Conservation (phyloP, 1,140 invertebrate genomes). For the Bombus terrestris region DNA sequence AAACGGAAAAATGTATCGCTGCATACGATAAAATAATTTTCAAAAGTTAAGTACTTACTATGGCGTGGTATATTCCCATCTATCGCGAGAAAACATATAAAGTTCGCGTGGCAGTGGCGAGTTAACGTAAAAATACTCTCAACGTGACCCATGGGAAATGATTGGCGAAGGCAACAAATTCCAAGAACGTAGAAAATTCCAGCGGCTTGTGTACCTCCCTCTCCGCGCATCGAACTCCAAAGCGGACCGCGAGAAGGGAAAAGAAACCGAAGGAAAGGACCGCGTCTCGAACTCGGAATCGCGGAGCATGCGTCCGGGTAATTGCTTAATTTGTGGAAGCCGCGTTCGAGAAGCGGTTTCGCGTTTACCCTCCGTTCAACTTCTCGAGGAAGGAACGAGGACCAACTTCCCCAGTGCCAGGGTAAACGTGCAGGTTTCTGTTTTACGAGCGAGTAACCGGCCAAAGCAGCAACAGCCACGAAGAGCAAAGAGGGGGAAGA, state of each 20-base stretch:
- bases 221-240: conserved; percentile 18
- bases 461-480: neutral
- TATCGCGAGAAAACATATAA: too few species aligned
- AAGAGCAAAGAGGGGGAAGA: neutral
- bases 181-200: conserved; percentile 12
- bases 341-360: conserved; percentile 24
- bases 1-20: neutral
- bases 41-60: too few species aligned
- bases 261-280: conserved; percentile 33
- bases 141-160: neutral
- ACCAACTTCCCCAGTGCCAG: conserved; percentile 29
- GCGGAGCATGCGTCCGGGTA: conserved; percentile 74
- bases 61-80: too few species aligned
- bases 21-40: too few species aligned
- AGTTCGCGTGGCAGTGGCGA: too few species aligned
- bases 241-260: neutral
- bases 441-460: conserved; percentile 62
- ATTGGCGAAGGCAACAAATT: neutral
- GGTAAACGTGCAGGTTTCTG: conserved; percentile 52
- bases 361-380: conserved; percentile 31
- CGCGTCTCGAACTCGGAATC: conserved; percentile 49
- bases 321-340: conserved; percentile 82
- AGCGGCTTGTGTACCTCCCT: neutral
- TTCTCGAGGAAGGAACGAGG: neutral
- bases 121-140: too few species aligned